Base-by-base conservation (phyloP, 2,888 invertebrate species). In the Athalia rosae region DNA sequence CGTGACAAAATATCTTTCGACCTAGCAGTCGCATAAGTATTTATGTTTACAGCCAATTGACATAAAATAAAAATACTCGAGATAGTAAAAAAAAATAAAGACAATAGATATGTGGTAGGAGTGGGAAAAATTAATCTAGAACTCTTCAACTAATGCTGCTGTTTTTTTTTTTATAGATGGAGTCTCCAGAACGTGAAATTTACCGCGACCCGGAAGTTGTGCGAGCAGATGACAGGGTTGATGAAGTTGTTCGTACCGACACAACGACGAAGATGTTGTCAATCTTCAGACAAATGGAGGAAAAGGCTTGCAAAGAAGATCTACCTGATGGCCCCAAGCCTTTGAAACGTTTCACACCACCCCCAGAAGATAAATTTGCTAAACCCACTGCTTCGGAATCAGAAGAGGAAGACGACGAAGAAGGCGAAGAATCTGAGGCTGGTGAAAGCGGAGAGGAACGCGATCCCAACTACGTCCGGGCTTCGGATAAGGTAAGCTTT, bases 211-310 rank as follows among this genome's bases (percentile, higher is more conserved):
- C 95, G 5, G 92, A 93, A 79, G 93, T 96, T 53, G 93, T 94
- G 3, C 92, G 95, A 76, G 90, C 92, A 45, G 94, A 92, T 69
- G 93, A 93, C 83, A 88, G 89, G 64, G 87, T 91, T 4, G 88
- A 90, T 50, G 93, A 93, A 63, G 85, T 89, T 45, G 89, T 89
- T 47, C 88, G 82, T 79, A 88, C 89, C 8, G 92, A 92, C 82
- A 97, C 97, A 0, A 95, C 98, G 11, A 94, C 95, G 62, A 94
- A 95, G 86, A 97, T 98, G 95, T 92, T 98, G 82, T 93, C 92
- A 85, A 95, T 97, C 83, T 98, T 98, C 92, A 92, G 97, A 0
- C 95, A 97, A 91, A 93, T 98, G 92, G 98, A 98, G 90, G 94
- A 95, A 84, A 93, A 93, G 82, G 91, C 91, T 77, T 86, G 87